These are phyloP conservation scores for Tachuris rubrigastra DNA, from an alignment of 2,113 vertebrate genomes.

Conservation along the genomic window DNA sequence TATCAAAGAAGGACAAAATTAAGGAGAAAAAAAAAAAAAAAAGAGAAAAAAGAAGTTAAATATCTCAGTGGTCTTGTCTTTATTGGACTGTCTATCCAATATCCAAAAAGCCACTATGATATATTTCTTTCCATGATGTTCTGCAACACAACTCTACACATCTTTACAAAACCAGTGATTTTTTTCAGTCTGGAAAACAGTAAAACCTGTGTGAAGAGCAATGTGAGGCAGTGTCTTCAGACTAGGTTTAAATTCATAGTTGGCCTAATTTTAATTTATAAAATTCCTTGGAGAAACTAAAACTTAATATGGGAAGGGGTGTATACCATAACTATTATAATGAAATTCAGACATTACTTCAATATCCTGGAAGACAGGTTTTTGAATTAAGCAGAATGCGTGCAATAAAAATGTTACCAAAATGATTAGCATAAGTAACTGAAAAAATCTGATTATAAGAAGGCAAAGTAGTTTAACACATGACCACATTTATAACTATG, in stretches of 20 bases:
- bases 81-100: neutral
- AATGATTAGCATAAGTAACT: conserved; percentile 69
- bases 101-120: neutral
- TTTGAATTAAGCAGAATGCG: conserved; percentile 28
- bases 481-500: conserved; percentile 71
- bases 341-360: conserved; percentile 4
- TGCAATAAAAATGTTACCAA: conserved; percentile 62
- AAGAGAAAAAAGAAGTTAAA: neutral
- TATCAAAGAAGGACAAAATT: neutral
- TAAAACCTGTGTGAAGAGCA: neutral
- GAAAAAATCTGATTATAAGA: conserved; percentile 68
- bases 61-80: neutral
- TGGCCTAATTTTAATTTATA: conserved; percentile 16
- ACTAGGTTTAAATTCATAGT: neutral
- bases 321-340: neutral
- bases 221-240: neutral
- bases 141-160: neutral
- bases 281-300: conserved; percentile 20
- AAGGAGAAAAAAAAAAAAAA: neutral
- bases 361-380: neutral
- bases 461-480: conserved; percentile 63
- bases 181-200: neutral
- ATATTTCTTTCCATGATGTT: neutral
- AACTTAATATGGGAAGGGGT: neutral
- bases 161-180: neutral